Percentiles rank a stretch among this genome's conserved stretches.
phyloP scores from a whole-genome alignment of 2,888 invertebrate genomes.

The Drosophila lutescens region DNA sequence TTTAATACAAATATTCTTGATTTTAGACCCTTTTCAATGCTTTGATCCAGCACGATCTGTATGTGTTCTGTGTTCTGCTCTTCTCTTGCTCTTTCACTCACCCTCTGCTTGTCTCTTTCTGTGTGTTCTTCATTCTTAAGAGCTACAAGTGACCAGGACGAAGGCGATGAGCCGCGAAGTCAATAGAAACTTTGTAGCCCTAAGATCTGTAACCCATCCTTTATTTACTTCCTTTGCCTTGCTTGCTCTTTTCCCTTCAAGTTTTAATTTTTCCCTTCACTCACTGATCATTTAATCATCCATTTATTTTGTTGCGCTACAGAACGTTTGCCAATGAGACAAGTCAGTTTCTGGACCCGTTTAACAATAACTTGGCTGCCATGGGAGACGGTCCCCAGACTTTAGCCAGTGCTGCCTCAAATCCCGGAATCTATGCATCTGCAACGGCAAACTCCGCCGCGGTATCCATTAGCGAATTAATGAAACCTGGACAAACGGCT shows the following conservation, averaged over 20 bases:
- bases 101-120: constrained; percentile 42
- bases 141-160: constrained; percentile 49
- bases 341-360: constrained; percentile 90
- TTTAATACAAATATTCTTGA: constrained; percentile 1
- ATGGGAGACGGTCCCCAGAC: constrained; percentile 63
- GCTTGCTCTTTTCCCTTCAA: constrained; percentile 29
- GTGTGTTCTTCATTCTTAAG: constrained; percentile 47
- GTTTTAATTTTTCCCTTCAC: constrained; percentile 23
- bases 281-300: constrained; percentile 42
- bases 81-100: constrained; percentile 56
- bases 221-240: constrained; percentile 20
- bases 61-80: constrained; percentile 65
- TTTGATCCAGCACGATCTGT: constrained; percentile 48
- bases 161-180: constrained; percentile 63
- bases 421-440: constrained; percentile 80
- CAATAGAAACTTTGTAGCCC: constrained; percentile 57
- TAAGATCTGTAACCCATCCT: constrained; percentile 19
- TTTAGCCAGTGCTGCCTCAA: constrained; percentile 76
- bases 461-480: constrained; percentile 81
- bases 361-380: constrained; percentile 84
- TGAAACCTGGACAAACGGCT: constrained; percentile 63
- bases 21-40: constrained; percentile 3
- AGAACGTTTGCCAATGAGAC: constrained; percentile 91
- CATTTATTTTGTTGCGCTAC: constrained; percentile 66
- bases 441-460: constrained; percentile 65